Evolutionary conservation across 2,113 vertebrate species (phyloP).

Genomic region (Ia io): DNA sequence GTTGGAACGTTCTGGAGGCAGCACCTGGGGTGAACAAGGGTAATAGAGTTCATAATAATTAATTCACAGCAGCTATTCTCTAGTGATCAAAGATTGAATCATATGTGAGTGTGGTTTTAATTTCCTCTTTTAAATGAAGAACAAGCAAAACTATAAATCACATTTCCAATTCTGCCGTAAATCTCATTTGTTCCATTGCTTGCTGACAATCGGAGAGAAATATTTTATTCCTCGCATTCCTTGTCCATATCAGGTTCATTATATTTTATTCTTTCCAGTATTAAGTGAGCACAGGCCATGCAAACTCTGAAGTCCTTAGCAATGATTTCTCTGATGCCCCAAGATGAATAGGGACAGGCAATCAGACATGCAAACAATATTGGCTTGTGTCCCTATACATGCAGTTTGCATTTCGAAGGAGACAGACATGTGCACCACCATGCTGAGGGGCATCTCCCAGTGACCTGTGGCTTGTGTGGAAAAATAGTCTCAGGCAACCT

Average conservation of each 20-base stretch:
- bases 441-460: background rate
- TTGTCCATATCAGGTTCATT: constrained; percentile 49
- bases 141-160: constrained; percentile 74
- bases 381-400: background rate
- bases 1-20: constrained; percentile 24
- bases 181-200: constrained; percentile 64
- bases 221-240: constrained; percentile 64
- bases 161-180: constrained; percentile 50
- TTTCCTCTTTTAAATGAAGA: constrained; percentile 79
- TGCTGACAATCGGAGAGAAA: constrained; percentile 62
- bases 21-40: constrained; percentile 63
- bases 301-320: background rate
- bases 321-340: background rate
- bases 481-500: background rate
- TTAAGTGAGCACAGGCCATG: background rate
- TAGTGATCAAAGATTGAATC: constrained; percentile 75
- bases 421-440: background rate
- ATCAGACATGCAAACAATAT: background rate
- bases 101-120: constrained; percentile 77
- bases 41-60: constrained; percentile 68
- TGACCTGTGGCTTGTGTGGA: background rate
- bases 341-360: background rate
- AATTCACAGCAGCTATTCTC: constrained; percentile 71
- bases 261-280: constrained; percentile 52
- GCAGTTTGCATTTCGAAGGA: background rate